Evolutionary conservation across 2,888 invertebrate genomes (phyloP).

Genomic region (Tryphoninae sp.): DNA sequence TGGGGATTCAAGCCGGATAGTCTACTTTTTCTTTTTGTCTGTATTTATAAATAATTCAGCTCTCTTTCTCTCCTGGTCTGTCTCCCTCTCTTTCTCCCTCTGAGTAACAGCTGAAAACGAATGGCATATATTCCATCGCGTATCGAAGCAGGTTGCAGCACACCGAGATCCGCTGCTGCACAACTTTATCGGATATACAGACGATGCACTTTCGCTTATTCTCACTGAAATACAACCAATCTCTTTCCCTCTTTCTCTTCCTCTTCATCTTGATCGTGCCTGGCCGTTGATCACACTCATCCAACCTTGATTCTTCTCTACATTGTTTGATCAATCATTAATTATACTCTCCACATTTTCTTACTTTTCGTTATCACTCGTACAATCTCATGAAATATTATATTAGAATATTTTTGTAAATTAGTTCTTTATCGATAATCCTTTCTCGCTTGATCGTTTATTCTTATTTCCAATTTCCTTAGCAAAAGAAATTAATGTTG

Average conservation of each 20-base stretch:
- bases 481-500: too few species aligned
- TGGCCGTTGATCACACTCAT: slow-evolving; percentile 17
- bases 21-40: slow-evolving; percentile 3
- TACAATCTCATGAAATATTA: too few species aligned
- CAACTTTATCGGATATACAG: slow-evolving; percentile 35
- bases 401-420: too few species aligned
- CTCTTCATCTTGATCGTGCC: slow-evolving; percentile 36
- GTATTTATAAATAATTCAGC: slow-evolving; percentile 38
- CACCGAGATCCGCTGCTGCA: slow-evolving; percentile 28
- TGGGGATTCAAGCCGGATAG: slow-evolving; percentile 1
- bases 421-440: too few species aligned
- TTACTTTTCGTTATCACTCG: too few species aligned
- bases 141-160: slow-evolving; percentile 53
- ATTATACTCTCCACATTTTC: not conserved
- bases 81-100: not conserved
- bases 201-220: slow-evolving; percentile 59
- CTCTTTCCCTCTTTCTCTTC: slow-evolving; percentile 33
- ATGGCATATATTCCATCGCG: slow-evolving; percentile 16
- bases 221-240: slow-evolving; percentile 5
- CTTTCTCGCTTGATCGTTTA: too few species aligned
- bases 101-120: not conserved
- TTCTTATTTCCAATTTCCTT: too few species aligned
- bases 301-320: not conserved
- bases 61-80: slow-evolving; percentile 22
- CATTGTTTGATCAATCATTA: not conserved